phyloP scores from a whole-genome alignment of 2,113 vertebrate species.

The Leptosomus discolor region DNA sequence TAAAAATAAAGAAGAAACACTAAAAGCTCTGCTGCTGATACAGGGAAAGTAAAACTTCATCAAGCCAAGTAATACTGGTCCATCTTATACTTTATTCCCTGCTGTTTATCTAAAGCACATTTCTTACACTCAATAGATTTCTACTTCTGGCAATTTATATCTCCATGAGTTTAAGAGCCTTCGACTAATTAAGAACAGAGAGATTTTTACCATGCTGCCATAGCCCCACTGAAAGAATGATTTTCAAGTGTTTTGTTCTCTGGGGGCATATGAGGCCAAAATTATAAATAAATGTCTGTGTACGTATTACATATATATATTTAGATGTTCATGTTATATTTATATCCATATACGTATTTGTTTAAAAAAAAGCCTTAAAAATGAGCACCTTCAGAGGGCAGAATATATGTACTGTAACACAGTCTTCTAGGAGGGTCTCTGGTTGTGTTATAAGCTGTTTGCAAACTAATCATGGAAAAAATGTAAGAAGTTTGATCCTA shows the following conservation, averaged over 20 bases:
- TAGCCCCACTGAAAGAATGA: neutral
- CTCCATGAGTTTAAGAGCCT: constrained; percentile 16
- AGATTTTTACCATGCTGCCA: neutral
- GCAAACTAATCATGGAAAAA: neutral
- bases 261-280: neutral
- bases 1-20: neutral
- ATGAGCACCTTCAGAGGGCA: neutral
- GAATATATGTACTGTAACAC: neutral
- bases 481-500: neutral
- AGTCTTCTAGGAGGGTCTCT: neutral
- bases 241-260: neutral
- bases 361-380: neutral
- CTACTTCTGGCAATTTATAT: constrained; percentile 20
- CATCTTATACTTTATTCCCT: neutral
- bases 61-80: neutral
- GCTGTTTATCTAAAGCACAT: constrained; percentile 32
- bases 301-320: neutral
- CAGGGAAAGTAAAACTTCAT: neutral
- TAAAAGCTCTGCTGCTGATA: neutral
- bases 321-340: neutral
- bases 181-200: constrained; percentile 49
- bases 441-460: neutral
- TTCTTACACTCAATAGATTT: constrained; percentile 28
- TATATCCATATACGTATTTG: neutral
- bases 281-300: neutral